Conservation (phyloP, 2,113 vertebrate genomes). For the Mirounga angustirostris region DNA sequence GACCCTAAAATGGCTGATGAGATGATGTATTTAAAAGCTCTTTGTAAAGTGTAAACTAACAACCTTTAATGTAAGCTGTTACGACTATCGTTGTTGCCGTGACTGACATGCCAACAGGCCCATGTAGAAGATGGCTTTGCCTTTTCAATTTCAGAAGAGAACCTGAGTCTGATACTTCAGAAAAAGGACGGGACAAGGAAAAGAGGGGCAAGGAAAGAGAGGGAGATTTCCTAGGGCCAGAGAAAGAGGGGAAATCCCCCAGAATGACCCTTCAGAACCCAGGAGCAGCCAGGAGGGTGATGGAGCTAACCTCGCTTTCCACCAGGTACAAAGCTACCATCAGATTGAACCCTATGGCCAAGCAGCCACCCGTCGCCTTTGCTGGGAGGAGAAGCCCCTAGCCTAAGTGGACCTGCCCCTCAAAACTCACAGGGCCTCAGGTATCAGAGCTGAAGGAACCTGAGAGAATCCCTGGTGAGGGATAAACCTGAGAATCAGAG, state of each 20-base stretch:
- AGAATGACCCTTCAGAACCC: background rate
- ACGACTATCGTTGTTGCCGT: background rate
- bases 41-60: slow-evolving; percentile 56
- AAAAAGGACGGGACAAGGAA: background rate
- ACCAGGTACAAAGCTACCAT: background rate
- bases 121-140: slow-evolving; percentile 9
- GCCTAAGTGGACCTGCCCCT: background rate
- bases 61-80: slow-evolving; percentile 1
- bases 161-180: background rate
- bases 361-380: background rate
- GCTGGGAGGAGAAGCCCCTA: background rate
- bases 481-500: background rate
- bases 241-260: background rate
- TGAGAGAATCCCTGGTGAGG: background rate
- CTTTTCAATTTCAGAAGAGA: slow-evolving; percentile 21
- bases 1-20: background rate
- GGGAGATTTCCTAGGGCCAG: background rate
- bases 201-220: background rate
- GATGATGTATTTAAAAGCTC: slow-evolving; percentile 48
- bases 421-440: background rate
- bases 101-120: background rate
- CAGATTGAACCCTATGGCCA: background rate
- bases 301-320: background rate
- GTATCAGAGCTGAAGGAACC: background rate
- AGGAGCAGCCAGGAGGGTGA: background rate